Percentiles rank a stretch among this genome's conserved stretches.
These are phyloP conservation scores for Chamaea fasciata DNA, from an alignment of 2,113 vertebrate species.

Conservation along the genomic window DNA sequence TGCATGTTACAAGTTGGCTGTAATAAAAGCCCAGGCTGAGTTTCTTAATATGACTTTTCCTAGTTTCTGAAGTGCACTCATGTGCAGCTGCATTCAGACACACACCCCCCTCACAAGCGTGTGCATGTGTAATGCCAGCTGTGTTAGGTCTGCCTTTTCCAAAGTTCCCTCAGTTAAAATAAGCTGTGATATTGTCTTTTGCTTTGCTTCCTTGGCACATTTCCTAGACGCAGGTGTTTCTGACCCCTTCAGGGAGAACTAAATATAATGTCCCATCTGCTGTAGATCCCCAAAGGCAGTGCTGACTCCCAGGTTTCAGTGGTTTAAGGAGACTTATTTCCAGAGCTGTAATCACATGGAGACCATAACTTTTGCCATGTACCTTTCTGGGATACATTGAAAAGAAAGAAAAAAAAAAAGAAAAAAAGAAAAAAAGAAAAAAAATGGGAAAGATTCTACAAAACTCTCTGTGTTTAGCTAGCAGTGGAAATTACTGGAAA, in stretches of 20 bases:
- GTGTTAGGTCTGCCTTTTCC: not conserved
- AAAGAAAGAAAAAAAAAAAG: not conserved
- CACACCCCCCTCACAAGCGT: rapidly evolving
- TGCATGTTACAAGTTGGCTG: not conserved
- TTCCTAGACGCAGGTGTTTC: conserved; percentile 18
- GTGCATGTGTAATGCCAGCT: not conserved
- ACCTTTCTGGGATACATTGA: not conserved
- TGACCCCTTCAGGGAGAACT: conserved; percentile 1
- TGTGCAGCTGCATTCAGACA: not conserved
- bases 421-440: not conserved
- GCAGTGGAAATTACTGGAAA: not conserved
- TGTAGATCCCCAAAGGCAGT: not conserved
- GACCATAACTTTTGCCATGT: not conserved
- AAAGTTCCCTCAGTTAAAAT: not conserved
- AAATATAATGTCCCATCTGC: not conserved
- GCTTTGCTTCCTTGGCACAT: not conserved
- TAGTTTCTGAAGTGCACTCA: not conserved
- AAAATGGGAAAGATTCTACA: not conserved
- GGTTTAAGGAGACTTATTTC: not conserved
- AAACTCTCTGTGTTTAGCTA: not conserved
- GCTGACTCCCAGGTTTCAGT: not conserved
- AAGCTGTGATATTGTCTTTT: not conserved
- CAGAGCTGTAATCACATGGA: not conserved
- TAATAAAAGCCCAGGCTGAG: not conserved
- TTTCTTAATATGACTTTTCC: not conserved